These are phyloP conservation scores for Clanis bilineata DNA, from an alignment of 2,888 invertebrate genomes.

Conservation along the genomic window DNA sequence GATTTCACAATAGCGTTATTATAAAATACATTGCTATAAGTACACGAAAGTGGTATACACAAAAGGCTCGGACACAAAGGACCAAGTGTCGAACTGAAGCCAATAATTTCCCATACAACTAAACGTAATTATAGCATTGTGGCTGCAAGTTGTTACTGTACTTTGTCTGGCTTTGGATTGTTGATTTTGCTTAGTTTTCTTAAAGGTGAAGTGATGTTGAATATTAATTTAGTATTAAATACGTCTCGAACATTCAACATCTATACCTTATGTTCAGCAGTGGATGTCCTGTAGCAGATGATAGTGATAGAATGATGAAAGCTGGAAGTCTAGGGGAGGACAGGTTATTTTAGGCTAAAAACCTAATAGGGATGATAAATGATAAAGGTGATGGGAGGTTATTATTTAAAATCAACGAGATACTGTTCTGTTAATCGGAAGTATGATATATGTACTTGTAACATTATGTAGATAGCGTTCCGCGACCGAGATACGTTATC, in stretches of 20 bases:
- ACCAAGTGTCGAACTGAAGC: conserved; percentile 31
- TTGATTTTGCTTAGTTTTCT: not conserved
- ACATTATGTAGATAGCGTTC: not conserved
- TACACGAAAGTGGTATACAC: conserved; percentile 32
- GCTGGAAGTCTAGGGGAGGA: no score
- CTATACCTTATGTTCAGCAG: no score
- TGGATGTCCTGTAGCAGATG: no score
- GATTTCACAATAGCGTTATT: not conserved
- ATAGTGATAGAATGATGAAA: no score
- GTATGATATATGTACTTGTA: not conserved
- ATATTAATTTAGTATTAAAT: no score
- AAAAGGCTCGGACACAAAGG: conserved; percentile 31
- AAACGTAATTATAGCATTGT: conserved; percentile 36
- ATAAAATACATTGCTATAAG: conserved; percentile 13
- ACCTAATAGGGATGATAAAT: no score
- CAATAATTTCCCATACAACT: conserved; percentile 34
- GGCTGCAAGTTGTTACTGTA: conserved; percentile 12
- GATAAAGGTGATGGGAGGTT: no score
- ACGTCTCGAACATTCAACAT: no score
- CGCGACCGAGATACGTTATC: conserved; percentile 1
- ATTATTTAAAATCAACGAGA: not conserved
- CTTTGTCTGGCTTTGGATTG: not conserved
- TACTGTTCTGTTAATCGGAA: not conserved
- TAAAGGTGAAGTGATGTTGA: not conserved
- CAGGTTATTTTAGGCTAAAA: no score